A percentile compares a stretch with the other conserved stretches of the same genome.
Conservation (phyloP, 2,113 vertebrate species). For the Eonycteris spelaea region DNA sequence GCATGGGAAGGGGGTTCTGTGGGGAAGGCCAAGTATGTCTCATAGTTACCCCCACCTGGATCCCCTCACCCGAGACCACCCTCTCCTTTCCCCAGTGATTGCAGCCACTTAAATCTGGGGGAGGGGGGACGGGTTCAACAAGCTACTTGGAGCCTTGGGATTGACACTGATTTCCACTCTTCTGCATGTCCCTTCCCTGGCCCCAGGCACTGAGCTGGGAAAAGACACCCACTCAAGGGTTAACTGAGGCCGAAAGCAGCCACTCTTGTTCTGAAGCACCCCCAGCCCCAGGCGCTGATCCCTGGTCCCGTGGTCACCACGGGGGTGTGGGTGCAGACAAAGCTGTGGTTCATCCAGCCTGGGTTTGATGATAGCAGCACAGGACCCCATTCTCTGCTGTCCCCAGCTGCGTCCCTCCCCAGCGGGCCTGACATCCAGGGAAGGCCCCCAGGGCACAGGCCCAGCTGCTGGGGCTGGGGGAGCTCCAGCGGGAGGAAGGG, state of each 20-base stretch:
- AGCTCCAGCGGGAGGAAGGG: neutral
- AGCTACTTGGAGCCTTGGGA: neutral
- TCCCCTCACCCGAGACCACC: fast-evolving
- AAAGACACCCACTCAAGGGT: neutral
- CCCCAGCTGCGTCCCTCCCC: conserved; percentile 71
- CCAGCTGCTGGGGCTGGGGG: conserved; percentile 31
- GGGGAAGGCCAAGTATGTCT: fast-evolving
- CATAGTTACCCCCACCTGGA: too few species aligned
- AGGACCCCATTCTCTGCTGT: conserved; percentile 67
- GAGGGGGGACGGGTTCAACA: neutral
- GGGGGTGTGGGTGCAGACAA: conserved; percentile 68
- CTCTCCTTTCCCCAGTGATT: neutral
- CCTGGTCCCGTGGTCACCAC: conserved; percentile 49
- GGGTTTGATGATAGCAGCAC: conserved; percentile 46
- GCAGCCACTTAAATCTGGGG: neutral
- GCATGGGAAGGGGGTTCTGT: too few species aligned
- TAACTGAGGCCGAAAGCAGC: conserved; percentile 43
- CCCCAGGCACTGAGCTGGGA: neutral
- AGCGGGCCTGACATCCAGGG: conserved; percentile 50
- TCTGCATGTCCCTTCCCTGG: too few species aligned
- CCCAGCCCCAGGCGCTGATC: neutral
- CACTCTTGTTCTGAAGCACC: neutral
- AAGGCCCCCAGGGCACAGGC: conserved; percentile 4
- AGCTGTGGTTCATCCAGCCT: conserved; percentile 63
- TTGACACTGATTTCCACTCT: neutral